Percentiles rank a stretch among this genome's conserved stretches.
phyloP scores from a whole-genome alignment of 2,797 vertebrate species.

The Nyctibius grandis region DNA sequence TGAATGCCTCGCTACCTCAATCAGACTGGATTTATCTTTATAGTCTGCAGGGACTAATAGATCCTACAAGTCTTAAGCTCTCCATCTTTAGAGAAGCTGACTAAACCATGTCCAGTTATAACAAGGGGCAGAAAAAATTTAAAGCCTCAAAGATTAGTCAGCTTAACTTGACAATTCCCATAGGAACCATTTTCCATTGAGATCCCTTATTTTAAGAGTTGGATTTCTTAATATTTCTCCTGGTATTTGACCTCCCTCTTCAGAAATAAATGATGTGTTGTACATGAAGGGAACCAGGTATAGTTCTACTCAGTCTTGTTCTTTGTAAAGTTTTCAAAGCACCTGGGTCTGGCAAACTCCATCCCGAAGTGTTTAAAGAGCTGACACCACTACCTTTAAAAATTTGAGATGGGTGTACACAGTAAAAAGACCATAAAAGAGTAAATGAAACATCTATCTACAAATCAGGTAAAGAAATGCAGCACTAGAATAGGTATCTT shows the following conservation, averaged over 20 bases:
- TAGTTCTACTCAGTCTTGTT: not conserved
- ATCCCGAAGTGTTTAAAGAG: not conserved
- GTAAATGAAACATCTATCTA: not conserved
- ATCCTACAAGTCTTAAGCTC: not conserved
- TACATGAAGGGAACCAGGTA: not conserved
- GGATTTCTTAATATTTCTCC: not conserved
- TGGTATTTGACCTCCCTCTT: not conserved
- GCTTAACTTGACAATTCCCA: not conserved
- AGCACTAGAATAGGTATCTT: not conserved
- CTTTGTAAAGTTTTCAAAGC: not conserved
- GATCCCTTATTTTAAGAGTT: not conserved
- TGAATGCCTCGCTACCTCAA: not conserved
- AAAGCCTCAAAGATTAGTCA: not conserved
- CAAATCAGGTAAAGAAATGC: not conserved
- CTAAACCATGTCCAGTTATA: not conserved
- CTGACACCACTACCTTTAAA: not conserved
- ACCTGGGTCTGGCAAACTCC: not conserved
- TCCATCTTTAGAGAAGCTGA: not conserved
- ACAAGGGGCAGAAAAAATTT: not conserved
- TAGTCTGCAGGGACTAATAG: not conserved
- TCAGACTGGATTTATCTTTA: not conserved
- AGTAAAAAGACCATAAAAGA: not conserved
- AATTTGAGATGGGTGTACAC: not conserved
- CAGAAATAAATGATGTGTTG: not conserved
- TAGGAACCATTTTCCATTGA: not conserved